Evolutionary conservation across 1,140 invertebrate genomes (phyloP).

Genomic region (Bombus huntii): DNA sequence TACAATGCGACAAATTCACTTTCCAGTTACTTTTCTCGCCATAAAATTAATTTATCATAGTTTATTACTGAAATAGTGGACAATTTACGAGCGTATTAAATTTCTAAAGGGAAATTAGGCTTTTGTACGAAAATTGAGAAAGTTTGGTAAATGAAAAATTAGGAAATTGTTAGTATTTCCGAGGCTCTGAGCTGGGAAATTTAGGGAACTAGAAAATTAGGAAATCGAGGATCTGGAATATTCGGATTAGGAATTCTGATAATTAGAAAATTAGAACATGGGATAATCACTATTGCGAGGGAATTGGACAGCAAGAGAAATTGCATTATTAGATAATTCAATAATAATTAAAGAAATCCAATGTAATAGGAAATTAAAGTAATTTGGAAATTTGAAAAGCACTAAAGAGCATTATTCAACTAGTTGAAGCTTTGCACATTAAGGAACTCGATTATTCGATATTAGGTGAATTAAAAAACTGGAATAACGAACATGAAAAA

Average conservation of each 20-base stretch:
- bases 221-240: constrained; percentile 46
- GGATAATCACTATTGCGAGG: background rate
- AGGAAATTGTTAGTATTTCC: background rate
- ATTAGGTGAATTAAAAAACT: too few relatives aligned
- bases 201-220: constrained; percentile 21
- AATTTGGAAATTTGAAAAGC: background rate
- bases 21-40: background rate
- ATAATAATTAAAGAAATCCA: background rate
- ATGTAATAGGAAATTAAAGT: background rate
- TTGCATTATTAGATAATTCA: background rate
- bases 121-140: background rate
- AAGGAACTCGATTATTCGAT: too few relatives aligned
- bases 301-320: background rate
- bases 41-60: background rate
- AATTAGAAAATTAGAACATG: background rate
- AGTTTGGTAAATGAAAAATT: too few relatives aligned
- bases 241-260: constrained; percentile 29
- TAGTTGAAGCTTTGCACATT: background rate
- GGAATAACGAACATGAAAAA: too few relatives aligned
- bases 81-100: background rate
- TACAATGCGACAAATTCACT: background rate
- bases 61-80: background rate
- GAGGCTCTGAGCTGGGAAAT: background rate
- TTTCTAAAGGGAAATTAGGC: background rate
- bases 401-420: background rate